phyloP scores from a whole-genome alignment of 2,888 invertebrate species.

The Nemotelus pantherinus region DNA sequence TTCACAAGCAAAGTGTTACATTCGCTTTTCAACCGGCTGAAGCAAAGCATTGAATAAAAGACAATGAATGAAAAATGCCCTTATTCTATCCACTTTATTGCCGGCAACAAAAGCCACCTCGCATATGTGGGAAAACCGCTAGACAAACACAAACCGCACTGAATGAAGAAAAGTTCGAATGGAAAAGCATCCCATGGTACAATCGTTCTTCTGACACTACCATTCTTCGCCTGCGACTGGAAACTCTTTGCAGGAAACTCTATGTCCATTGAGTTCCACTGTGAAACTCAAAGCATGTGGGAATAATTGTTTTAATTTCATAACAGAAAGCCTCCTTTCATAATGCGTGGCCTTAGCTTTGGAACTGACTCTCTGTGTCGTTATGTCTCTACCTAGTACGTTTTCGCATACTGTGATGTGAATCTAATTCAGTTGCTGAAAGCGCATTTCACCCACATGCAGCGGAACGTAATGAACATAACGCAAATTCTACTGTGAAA shows the following conservation, averaged over 20 bases:
- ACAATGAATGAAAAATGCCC: background rate
- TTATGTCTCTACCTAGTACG: background rate
- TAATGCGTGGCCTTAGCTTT: background rate
- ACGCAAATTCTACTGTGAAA: slow-evolving; percentile 30
- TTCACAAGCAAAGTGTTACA: background rate
- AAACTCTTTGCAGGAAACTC: background rate
- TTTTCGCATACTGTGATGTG: background rate
- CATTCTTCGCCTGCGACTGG: no score
- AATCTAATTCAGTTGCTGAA: slow-evolving; percentile 19
- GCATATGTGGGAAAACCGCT: background rate
- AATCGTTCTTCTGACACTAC: background rate
- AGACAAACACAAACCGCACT: background rate
- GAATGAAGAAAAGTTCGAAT: background rate
- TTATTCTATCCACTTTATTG: background rate
- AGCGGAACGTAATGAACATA: slow-evolving; percentile 11
- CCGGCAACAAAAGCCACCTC: background rate
- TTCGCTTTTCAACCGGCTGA: background rate
- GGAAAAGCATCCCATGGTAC: background rate
- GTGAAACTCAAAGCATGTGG: slow-evolving; percentile 15
- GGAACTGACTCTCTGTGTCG: background rate
- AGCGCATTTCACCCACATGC: slow-evolving; percentile 16
- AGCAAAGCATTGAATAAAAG: background rate
- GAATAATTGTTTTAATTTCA: slow-evolving; percentile 32
- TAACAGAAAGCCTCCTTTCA: slow-evolving; percentile 19
- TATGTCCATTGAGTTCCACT: background rate